Percentiles rank a stretch among this genome's conserved stretches.
These are phyloP conservation scores for Melolontha melolontha DNA, from an alignment of 2,888 invertebrate species.

Conservation along the genomic window DNA sequence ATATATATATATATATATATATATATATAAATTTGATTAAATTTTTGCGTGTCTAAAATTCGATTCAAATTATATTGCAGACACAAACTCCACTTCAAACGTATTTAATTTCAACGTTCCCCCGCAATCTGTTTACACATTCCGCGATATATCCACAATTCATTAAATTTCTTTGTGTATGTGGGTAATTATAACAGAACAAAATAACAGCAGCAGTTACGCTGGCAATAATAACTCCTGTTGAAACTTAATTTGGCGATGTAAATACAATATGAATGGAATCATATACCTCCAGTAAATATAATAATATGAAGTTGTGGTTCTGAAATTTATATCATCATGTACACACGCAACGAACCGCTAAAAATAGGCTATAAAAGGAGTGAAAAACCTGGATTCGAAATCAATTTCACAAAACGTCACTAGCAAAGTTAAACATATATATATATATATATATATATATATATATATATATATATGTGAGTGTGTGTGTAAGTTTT, in stretches of 20 bases:
- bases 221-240: not conserved
- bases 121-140: no score
- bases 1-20: no score
- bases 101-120: no score
- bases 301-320: conserved; percentile 16
- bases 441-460: conserved; percentile 6
- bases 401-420: conserved; percentile 39
- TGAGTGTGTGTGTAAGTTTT: conserved; percentile 29
- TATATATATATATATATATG: conserved; percentile 7
- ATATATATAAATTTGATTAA: no score
- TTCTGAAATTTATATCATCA: conserved; percentile 4
- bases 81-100: no score
- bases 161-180: no score
- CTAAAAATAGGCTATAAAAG: conserved; percentile 32
- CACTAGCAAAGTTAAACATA: conserved; percentile 23
- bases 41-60: no score
- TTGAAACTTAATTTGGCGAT: conserved; percentile 17
- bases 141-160: no score
- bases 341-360: conserved; percentile 27
- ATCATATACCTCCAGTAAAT: conserved; percentile 5
- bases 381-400: conserved; percentile 21
- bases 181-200: no score
- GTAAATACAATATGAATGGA: conserved; percentile 28
- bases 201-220: no score
- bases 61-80: no score